phyloP scores from a whole-genome alignment of 92 coral and sea anemone genomes.

The Chrysogorgia sp. region DNA sequence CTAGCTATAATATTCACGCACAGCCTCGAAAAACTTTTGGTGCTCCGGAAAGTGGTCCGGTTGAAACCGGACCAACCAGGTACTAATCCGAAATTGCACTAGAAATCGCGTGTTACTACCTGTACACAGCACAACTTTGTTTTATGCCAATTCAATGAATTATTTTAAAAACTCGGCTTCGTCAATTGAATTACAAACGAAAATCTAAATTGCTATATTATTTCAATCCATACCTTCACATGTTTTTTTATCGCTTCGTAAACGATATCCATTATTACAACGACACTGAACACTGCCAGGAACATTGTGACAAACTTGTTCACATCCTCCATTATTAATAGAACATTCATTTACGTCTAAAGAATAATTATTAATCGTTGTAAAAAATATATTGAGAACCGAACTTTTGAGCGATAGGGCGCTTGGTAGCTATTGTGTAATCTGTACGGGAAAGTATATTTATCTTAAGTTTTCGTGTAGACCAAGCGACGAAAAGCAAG shows the following conservation, averaged over 20 bases:
- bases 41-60: no score
- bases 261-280: constrained; percentile 20
- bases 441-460: no score
- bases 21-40: no score
- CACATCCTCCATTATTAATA: constrained; percentile 36
- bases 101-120: no score
- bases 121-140: no score
- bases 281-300: constrained; percentile 35
- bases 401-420: neutral
- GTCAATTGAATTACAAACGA: neutral
- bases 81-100: no score
- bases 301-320: constrained; percentile 39
- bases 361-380: neutral
- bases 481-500: no score
- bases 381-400: neutral
- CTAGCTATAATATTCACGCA: no score
- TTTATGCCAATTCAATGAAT: no score
- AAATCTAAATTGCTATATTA: neutral
- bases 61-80: no score
- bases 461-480: no score
- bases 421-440: no score
- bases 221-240: constrained; percentile 9
- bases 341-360: constrained; percentile 29
- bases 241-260: constrained; percentile 17
- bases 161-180: neutral